Conservation (phyloP, 2,113 vertebrate species). For the Nettapus auritus region DNA sequence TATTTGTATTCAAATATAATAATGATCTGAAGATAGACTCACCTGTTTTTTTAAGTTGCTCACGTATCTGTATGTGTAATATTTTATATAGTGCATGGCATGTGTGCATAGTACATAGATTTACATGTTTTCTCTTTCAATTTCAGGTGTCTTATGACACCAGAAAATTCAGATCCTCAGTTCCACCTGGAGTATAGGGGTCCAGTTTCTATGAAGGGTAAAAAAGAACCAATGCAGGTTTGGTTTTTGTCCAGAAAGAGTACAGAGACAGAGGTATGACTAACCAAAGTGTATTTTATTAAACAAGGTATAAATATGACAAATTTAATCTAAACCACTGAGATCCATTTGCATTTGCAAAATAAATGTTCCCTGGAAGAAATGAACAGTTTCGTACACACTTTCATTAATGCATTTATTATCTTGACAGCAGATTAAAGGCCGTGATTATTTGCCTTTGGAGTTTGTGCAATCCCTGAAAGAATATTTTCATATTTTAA, state of each 20-base stretch:
- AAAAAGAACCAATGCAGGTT: constrained; percentile 98
- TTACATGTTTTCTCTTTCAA: neutral
- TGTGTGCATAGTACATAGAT: neutral
- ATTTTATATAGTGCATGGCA: neutral
- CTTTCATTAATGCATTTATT: neutral
- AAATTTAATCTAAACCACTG: constrained; percentile 37
- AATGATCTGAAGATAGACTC: neutral
- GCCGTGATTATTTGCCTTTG: constrained; percentile 21
- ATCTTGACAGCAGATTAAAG: constrained; percentile 1
- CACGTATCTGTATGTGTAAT: neutral
- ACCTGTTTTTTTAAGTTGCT: neutral
- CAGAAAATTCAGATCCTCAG: constrained; percentile 94
- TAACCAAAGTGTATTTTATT: constrained; percentile 24
- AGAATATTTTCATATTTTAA: constrained; percentile 19
- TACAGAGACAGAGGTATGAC: constrained; percentile 78
- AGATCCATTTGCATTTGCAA: constrained; percentile 38
- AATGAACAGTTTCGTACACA: neutral
- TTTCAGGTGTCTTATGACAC: constrained; percentile 92
- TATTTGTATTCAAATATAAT: neutral
- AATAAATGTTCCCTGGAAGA: constrained; percentile 46
- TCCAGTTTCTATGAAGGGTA: constrained; percentile 97
- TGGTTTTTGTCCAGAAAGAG: constrained; percentile 95
- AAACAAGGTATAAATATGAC: neutral
- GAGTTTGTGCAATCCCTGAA: constrained; percentile 17
- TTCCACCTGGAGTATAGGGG: constrained; percentile 93